These are phyloP conservation scores for Bedellia somnulentella DNA, from an alignment of 2,888 invertebrate species.

Conservation along the genomic window DNA sequence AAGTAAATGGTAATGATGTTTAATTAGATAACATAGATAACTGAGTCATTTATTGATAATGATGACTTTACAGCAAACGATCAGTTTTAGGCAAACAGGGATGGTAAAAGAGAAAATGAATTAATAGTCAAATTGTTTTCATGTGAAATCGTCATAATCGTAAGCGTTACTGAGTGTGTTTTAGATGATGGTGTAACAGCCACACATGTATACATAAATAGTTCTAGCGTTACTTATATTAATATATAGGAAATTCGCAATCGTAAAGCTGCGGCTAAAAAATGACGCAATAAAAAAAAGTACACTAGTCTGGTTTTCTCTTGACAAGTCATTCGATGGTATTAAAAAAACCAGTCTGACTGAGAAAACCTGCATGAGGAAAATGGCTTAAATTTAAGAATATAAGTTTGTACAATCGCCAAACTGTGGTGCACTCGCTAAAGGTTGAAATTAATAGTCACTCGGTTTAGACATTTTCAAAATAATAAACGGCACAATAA, in stretches of 20 bases:
- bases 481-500: too few species aligned
- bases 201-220: neutral
- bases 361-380: too few species aligned
- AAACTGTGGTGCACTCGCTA: constrained; percentile 22
- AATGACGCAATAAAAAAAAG: too few species aligned
- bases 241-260: too few species aligned
- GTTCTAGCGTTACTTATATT: too few species aligned
- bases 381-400: too few species aligned
- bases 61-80: constrained; percentile 35
- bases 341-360: too few species aligned
- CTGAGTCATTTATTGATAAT: constrained; percentile 39
- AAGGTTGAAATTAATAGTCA: constrained; percentile 35
- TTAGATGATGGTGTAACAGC: constrained; percentile 37
- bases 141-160: constrained; percentile 47
- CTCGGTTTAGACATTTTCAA: too few species aligned
- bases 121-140: constrained; percentile 34
- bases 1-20: constrained; percentile 56
- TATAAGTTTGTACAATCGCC: neutral
- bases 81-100: constrained; percentile 59
- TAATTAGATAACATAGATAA: constrained; percentile 53
- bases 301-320: too few species aligned
- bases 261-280: too few species aligned
- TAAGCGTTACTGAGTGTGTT: constrained; percentile 57
- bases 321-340: too few species aligned
- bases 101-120: constrained; percentile 39